Evolutionary conservation across 2,113 vertebrate genomes (phyloP), one percentile per base, ranked within the genome.

Genomic region (Dendrocopos noguchii): DNA sequence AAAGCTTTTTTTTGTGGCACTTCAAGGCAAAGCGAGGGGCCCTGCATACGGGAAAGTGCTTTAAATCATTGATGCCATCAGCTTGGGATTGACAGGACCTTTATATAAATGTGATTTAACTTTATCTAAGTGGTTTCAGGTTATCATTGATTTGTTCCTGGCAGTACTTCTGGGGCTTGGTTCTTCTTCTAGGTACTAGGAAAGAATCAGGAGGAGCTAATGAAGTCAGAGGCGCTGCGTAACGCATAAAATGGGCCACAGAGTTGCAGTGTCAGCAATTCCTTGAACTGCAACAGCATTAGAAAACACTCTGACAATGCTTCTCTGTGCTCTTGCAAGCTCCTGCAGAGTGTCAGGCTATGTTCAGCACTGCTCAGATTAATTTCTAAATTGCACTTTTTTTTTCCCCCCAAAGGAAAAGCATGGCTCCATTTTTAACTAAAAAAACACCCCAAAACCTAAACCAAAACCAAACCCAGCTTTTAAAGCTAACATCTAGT

Each of bases 341-440:
- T 46, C 63, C 72, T 78, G 28, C 85, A 65, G 60, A 24, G 21
- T 1, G 15, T 29, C 42, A 63, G 57, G 27, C n/a, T 81, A 31
- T 2, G 4, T 29, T 71, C 39, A 42, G 67, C 18, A 20, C 46
- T 60, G 39, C 14, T 55, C 56, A 70, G 65, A 82, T 50, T 10
- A 39, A 9, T 28, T 15, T 47, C 11, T 7, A 0, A 12, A 55
- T 11, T 28, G 0, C 0, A 3, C 27, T 15, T n/a, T 60, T 60
- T n/a, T 53, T 60, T 61, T 57, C 56, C 11, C 20, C 5, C 22
- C 33, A 3, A 2, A 34, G 80, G 31, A 14, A 67, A 66, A 77
- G 57, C 60, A 60, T 34, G 10, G 16, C 55, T 75, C 44, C 12
- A 13, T 27, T 77, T 91, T 52, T 34, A 61, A 29, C 53, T 56